A percentile compares a stretch with the other conserved stretches of the same genome.
Evolutionary conservation across 2,888 invertebrate species (phyloP).

Genomic region (Agrotis clavis): DNA sequence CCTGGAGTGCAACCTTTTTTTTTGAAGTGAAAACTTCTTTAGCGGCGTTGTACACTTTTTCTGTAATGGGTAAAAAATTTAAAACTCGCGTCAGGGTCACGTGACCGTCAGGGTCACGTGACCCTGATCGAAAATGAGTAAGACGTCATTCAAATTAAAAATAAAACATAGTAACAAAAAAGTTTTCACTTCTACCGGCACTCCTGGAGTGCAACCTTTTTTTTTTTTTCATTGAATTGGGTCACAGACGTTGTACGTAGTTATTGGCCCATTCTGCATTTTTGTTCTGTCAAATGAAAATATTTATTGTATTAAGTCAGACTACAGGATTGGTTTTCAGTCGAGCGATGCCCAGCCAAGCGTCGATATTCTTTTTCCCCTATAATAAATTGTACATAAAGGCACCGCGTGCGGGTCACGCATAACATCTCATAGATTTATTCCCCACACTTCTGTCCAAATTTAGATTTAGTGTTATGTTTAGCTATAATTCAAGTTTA

Average conservation of each 20-base stretch:
- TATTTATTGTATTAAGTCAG: constrained; percentile 70
- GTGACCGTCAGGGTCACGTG: no score
- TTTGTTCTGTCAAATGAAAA: constrained; percentile 64
- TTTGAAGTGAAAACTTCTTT: no score
- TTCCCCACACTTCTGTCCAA: constrained; percentile 89
- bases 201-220: no score
- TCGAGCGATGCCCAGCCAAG: constrained; percentile 75
- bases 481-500: constrained; percentile 84
- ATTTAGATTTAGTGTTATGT: constrained; percentile 90
- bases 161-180: no score
- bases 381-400: constrained; percentile 88
- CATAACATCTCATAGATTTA: constrained; percentile 90
- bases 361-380: constrained; percentile 79
- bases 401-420: constrained; percentile 87
- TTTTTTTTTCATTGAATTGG: constrained; percentile 53
- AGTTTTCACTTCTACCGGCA: no score
- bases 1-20: no score
- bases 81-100: no score
- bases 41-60: no score
- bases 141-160: no score
- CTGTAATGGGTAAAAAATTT: no score
- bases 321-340: constrained; percentile 72
- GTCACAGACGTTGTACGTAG: constrained; percentile 53
- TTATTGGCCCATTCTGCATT: constrained; percentile 58
- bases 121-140: no score